Base-by-base conservation (phyloP, 1,140 invertebrate genomes). In the Protaetia brevitarsis region DNA sequence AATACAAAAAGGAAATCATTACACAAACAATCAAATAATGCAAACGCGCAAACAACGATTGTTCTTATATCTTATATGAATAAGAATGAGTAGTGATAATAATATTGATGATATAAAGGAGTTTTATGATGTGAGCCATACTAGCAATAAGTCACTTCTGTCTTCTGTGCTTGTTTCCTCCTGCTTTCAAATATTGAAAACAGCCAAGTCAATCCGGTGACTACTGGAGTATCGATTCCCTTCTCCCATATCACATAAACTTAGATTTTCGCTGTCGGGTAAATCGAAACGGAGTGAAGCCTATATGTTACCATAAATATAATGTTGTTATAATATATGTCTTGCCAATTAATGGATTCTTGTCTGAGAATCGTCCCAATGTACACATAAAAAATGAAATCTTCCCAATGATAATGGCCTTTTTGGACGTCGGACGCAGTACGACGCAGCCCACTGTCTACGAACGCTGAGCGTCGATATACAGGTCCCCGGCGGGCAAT, bases 401-500 rank as follows among this genome's bases (percentile, higher is more conserved):
- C 41, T 45, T 21, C 41, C 23, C 41, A 23, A 45, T 45, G 41
- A 45, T 45, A 45, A 45, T 45, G 10, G 10, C 23, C 41, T 19
- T 45, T 45, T 45, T 19, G 41, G 41, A 45, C 16, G 41, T 45
- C 10, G 16, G 41, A 45, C 41, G 41, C 41, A 45, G 6, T 45
- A 45, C 41, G 16, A 21, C n/a, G n/a, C n/a, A 21, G 13, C 41
- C 16, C 34, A 3, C n/a, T 16, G 34, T 13, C n/a, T 16, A 13
- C 51, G 5, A 19, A 8, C 56, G 13, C 56, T 3, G 11, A 58
- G 56, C 56, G 26, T 58, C 56, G 26, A 58, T 58, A 27, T 58
- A 58, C 56, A 58, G 29, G 26, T 58, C 56, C 56, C 56, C 26
- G 23, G 21, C 16, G 56, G 28, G 56, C 28, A 27, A 58, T 58